Evolutionary conservation across 2,797 vertebrate genomes (phyloP).

Genomic region (Tragelaphus eurycerus): DNA sequence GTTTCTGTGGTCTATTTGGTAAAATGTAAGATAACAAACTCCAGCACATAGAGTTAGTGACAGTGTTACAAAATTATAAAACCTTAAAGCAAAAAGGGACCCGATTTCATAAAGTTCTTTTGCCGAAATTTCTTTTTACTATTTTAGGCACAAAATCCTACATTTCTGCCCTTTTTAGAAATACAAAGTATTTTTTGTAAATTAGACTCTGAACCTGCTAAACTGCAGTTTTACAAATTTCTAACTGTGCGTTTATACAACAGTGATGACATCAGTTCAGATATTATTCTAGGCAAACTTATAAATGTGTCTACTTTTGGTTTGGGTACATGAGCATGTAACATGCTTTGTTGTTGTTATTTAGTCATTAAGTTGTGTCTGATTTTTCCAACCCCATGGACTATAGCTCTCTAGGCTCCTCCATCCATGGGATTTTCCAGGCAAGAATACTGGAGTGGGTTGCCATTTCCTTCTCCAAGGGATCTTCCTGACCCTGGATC

Average conservation of each 20-base stretch:
- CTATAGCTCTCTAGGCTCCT: background rate
- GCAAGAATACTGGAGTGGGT: background rate
- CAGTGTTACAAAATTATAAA: constrained; percentile 1
- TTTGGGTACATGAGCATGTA: background rate
- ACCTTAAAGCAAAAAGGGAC: background rate
- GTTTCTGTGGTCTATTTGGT: background rate
- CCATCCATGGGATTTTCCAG: background rate
- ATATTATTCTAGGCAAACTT: background rate
- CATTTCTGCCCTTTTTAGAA: background rate
- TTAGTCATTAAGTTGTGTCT: background rate
- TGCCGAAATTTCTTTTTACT: background rate
- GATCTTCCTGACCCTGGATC: accelerated
- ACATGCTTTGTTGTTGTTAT: background rate
- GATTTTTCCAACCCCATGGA: background rate
- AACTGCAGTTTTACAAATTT: constrained; percentile 5
- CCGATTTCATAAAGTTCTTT: constrained; percentile 13
- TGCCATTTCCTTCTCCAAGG: background rate
- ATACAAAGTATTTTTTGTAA: background rate
- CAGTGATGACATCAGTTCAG: background rate
- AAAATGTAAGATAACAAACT: background rate
- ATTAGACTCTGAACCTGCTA: background rate
- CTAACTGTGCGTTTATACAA: background rate
- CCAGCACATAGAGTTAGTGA: background rate
- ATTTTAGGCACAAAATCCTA: constrained; percentile 31
- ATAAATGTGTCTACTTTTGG: background rate